Evolutionary conservation across 2,888 invertebrate genomes (phyloP).

Genomic region (Hemaris fuciformis): DNA sequence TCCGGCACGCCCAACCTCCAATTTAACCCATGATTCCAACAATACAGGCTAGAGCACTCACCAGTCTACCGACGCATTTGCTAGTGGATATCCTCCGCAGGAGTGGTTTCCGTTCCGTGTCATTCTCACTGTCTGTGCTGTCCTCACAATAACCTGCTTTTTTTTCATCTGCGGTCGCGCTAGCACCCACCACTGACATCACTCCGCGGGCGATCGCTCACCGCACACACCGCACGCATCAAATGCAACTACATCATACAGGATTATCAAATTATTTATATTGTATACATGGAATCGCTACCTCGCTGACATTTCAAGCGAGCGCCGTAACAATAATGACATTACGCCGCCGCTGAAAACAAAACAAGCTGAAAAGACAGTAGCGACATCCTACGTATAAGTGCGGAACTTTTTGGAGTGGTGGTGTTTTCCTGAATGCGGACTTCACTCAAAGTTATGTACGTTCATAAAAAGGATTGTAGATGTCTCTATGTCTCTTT

Average conservation of each 20-base stretch:
- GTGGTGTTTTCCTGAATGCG: not conserved
- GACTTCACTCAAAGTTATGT: not conserved
- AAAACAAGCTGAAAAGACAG: slow-evolving; percentile 60
- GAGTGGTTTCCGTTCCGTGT: slow-evolving; percentile 89
- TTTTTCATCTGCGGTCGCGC: slow-evolving; percentile 50
- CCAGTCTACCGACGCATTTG: slow-evolving; percentile 90
- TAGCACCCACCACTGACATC: slow-evolving; percentile 66
- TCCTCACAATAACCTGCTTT: slow-evolving; percentile 66
- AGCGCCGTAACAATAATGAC: slow-evolving; percentile 77
- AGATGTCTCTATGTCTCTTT: slow-evolving; percentile 6
- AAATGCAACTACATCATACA: slow-evolving; percentile 77
- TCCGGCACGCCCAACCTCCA: slow-evolving; percentile 60
- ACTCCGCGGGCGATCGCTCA: slow-evolving; percentile 63
- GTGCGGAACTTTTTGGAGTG: slow-evolving; percentile 30
- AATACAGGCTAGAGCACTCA: slow-evolving; percentile 49
- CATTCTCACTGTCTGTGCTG: slow-evolving; percentile 90
- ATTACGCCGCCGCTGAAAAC: slow-evolving; percentile 69
- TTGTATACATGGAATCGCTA: slow-evolving; percentile 58
- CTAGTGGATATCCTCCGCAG: slow-evolving; percentile 91
- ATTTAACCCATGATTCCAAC: slow-evolving; percentile 9
- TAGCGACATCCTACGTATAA: slow-evolving; percentile 45
- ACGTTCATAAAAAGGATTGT: not conserved
- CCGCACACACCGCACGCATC: slow-evolving; percentile 58
- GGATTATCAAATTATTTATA: slow-evolving; percentile 61
- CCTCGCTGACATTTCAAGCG: slow-evolving; percentile 70